These are phyloP conservation scores for Agrotis clavis DNA, from an alignment of 2,888 invertebrate species.

Conservation along the genomic window DNA sequence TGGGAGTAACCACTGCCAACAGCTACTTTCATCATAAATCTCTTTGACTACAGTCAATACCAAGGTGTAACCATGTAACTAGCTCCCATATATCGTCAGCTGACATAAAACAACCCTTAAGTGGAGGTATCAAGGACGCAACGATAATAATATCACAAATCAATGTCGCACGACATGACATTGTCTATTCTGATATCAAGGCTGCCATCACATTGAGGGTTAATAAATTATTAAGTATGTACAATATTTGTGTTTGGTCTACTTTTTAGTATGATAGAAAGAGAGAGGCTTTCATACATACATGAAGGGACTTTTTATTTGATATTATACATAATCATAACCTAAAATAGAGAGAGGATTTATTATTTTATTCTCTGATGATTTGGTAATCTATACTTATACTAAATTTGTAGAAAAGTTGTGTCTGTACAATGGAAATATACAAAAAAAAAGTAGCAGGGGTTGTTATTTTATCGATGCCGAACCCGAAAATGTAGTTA, in stretches of 20 bases:
- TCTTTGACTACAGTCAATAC: not conserved
- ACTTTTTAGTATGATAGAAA: not conserved
- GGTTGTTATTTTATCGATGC: too few species aligned
- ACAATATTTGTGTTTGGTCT: not conserved
- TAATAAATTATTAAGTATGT: slow-evolving; percentile 18
- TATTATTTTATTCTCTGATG: not conserved
- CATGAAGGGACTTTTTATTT: too few species aligned
- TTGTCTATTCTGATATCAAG: slow-evolving; percentile 41
- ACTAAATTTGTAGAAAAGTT: too few species aligned
- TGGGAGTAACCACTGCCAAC: too few species aligned
- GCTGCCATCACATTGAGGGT: not conserved
- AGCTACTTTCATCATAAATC: too few species aligned
- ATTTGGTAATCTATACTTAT: too few species aligned
- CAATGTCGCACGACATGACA: slow-evolving; percentile 47
- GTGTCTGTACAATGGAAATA: too few species aligned
- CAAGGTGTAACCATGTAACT: not conserved
- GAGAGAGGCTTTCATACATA: not conserved
- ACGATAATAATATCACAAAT: slow-evolving; percentile 41
- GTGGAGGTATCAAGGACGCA: slow-evolving; percentile 36
- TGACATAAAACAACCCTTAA: slow-evolving; percentile 39
- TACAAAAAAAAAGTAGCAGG: too few species aligned
- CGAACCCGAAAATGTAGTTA: too few species aligned
- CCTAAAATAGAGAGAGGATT: too few species aligned
- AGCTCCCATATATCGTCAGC: slow-evolving; percentile 6
- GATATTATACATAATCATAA: too few species aligned